These are phyloP conservation scores for Pyrgus malvae DNA, from an alignment of 2,888 invertebrate genomes.

Conservation along the genomic window DNA sequence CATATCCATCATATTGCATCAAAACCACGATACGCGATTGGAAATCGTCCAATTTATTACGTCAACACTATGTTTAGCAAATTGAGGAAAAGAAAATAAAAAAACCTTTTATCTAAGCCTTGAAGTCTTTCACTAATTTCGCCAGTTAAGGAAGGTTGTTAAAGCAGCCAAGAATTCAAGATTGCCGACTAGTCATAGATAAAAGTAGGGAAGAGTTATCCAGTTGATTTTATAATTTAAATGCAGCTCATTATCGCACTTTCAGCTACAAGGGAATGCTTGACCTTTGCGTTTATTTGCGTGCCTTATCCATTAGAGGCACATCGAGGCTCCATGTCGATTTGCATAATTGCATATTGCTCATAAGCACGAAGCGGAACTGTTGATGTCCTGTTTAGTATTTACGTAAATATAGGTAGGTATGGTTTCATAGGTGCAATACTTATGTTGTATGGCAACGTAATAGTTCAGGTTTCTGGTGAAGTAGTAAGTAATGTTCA, in stretches of 20 bases:
- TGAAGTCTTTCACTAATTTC: background rate
- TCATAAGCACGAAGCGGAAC: constrained; percentile 32
- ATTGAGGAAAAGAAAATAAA: no score
- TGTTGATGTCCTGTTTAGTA: constrained; percentile 29
- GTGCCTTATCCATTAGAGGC: constrained; percentile 37
- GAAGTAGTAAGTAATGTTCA: background rate
- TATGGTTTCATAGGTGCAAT: constrained; percentile 5
- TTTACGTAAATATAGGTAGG: constrained; percentile 21
- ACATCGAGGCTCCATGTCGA: constrained; percentile 32
- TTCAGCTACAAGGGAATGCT: constrained; percentile 26
- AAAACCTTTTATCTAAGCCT: no score
- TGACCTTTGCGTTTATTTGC: constrained; percentile 35
- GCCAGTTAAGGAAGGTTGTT: background rate
- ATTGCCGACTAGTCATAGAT: background rate
- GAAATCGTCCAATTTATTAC: background rate
- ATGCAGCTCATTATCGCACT: constrained; percentile 21
- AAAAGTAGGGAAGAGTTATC: background rate
- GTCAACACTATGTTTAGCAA: background rate
- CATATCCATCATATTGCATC: no score
- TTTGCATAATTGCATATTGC: constrained; percentile 41
- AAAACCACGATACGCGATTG: no score
- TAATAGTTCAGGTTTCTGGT: constrained; percentile 7
- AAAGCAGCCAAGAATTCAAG: background rate
- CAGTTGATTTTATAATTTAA: constrained; percentile 4
- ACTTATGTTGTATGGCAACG: background rate